Conservation (phyloP, 2,888 invertebrate genomes). For the Rhamphomyia laevipes region DNA sequence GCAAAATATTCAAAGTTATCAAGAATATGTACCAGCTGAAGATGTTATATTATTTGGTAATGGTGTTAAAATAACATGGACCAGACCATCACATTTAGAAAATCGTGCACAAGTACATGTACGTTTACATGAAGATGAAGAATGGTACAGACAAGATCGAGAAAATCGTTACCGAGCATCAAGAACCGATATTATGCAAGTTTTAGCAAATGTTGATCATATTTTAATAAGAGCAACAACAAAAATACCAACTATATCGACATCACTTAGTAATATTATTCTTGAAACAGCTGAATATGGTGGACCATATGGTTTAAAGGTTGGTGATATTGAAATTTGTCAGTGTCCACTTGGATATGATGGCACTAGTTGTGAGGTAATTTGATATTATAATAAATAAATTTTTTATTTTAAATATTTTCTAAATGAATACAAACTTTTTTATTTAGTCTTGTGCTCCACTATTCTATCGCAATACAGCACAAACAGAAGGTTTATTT, state of each 20-base stretch:
- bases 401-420: neutral
- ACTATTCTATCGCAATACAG: constrained; percentile 58
- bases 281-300: constrained; percentile 60
- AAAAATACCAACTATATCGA: constrained; percentile 41
- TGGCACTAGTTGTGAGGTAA: constrained; percentile 74
- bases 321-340: constrained; percentile 78
- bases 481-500: constrained; percentile 28
- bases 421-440: too few relatives aligned
- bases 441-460: constrained; percentile 45
- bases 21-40: constrained; percentile 48
- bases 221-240: constrained; percentile 76
- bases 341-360: constrained; percentile 68
- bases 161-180: constrained; percentile 48
- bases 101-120: constrained; percentile 39
- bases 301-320: constrained; percentile 44
- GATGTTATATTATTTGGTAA: constrained; percentile 76
- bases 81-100: constrained; percentile 20
- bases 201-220: constrained; percentile 69
- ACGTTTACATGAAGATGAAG: constrained; percentile 50
- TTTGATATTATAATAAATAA: constrained; percentile 18
- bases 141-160: constrained; percentile 51
- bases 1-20: constrained; percentile 53
- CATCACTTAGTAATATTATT: constrained; percentile 64
- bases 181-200: constrained; percentile 72
- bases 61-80: constrained; percentile 64